Conservation (phyloP, 2,113 vertebrate species). For the Fulmarus glacialis region DNA sequence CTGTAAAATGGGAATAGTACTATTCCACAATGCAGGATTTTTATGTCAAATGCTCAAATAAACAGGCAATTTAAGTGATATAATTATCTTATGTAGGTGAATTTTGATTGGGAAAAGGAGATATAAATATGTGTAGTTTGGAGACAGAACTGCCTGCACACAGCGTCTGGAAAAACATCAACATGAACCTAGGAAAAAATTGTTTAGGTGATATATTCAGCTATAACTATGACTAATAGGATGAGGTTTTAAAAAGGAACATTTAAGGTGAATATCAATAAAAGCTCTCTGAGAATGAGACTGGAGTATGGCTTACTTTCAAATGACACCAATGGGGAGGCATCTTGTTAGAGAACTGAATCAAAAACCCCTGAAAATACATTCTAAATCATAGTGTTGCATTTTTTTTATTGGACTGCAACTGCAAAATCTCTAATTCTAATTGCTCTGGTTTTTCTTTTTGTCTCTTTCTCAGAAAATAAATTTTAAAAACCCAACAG, state of each 20-base stretch:
- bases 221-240: background rate
- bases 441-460: background rate
- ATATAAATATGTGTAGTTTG: background rate
- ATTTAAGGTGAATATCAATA: background rate
- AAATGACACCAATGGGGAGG: background rate
- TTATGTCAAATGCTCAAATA: background rate
- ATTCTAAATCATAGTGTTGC: background rate
- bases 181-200: background rate
- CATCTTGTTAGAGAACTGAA: background rate
- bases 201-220: background rate
- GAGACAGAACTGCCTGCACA: background rate
- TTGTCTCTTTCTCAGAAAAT: background rate
- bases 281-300: background rate
- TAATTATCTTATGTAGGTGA: background rate
- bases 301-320: background rate
- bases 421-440: background rate
- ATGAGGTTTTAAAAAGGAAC: background rate
- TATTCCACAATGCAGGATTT: background rate
- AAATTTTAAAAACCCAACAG: fast-evolving
- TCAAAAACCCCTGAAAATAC: background rate
- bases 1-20: background rate
- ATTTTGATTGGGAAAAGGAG: background rate
- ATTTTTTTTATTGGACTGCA: background rate
- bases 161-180: background rate
- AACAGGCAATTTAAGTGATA: background rate